These are phyloP conservation scores for Forbesichthys agassizii DNA, from an alignment of 2,113 vertebrate genomes.

Conservation along the genomic window DNA sequence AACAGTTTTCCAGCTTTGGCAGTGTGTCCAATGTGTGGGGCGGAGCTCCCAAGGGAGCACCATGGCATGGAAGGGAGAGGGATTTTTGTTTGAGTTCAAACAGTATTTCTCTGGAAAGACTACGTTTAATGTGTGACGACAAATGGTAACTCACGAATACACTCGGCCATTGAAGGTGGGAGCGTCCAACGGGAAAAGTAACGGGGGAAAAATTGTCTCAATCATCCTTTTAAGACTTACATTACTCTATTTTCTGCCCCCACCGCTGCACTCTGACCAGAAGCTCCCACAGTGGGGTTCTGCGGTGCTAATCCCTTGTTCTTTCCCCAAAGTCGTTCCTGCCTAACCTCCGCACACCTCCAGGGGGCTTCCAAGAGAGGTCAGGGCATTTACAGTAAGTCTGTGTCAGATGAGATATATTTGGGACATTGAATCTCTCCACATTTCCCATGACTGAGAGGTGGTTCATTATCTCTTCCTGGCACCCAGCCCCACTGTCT, in stretches of 20 bases:
- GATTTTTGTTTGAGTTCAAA: no score
- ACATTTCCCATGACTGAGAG: conserved; percentile 62
- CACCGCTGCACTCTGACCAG: background rate
- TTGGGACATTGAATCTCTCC: conserved; percentile 57
- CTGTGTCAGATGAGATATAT: conserved; percentile 66
- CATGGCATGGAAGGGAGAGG: no score
- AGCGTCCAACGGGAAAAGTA: conserved; percentile 3
- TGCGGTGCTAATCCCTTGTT: background rate
- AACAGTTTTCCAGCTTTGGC: no score
- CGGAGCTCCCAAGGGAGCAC: no score
- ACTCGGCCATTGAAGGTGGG: conserved; percentile 1
- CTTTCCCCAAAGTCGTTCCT: no score
- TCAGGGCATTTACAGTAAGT: conserved; percentile 39
- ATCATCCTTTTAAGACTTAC: background rate
- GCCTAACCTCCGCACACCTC: background rate
- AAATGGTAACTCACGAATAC: conserved; percentile 5
- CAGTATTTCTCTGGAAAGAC: background rate
- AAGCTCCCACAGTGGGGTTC: background rate
- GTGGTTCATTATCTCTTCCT: conserved; percentile 67
- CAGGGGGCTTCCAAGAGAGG: conserved; percentile 20
- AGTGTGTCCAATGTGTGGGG: no score
- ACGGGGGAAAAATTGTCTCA: background rate
- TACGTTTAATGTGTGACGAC: background rate
- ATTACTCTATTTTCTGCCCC: background rate
- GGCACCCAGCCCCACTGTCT: conserved; percentile 61